Evolutionary conservation across 1,140 invertebrate genomes (phyloP), one percentile per base, ranked within the genome.

Genomic region (Calosoma granatense): DNA sequence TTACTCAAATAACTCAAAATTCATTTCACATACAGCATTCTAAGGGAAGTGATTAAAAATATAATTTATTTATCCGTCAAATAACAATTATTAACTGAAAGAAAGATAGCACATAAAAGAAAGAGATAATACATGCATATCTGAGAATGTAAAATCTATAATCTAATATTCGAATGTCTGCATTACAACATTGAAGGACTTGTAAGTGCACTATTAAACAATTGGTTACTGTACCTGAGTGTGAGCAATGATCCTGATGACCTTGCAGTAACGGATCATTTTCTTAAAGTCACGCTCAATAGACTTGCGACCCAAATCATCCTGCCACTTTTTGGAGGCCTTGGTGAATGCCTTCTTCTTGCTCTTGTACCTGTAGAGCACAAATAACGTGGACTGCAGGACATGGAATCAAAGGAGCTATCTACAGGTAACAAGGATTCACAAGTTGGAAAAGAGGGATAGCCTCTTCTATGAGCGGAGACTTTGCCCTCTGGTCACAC

Each of bases 311-410:
- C 97, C 97, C 59, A 91, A 81, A 64, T 93, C 87, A 81, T 98
- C 96, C 67, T 92, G 86, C 96, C 97, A 99, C 74, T 98, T 99
- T 80, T 98, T 98, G 69, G 90, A 88, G 56, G 92, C 85, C 76
- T 99, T 99, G 59, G 94, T 94, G 76, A 99, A 99, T 64, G 97
- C 97, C 92, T 98, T 98, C 92, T 98, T 99, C 85, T 99, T 98
- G 72, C 92, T 96, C 76, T 95, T 94, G 79, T 96, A 98, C 97
- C 97, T 99, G 69, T 57, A 51, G 54, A 71, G 62, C 71, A 70
- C 22, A 14, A 26, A 21, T 11, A 2, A 26, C n/a, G 12, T 15
- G 22, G 15, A 64, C 51, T 59, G 60, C 26, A 60, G 53, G n/a
- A 52, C 11, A 20, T 23, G 22, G 17, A 47, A 12, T 17, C 52